Evolutionary conservation across 23 tunicate genomes (phyloP).

Genomic region (Botrylloides violaceus): DNA sequence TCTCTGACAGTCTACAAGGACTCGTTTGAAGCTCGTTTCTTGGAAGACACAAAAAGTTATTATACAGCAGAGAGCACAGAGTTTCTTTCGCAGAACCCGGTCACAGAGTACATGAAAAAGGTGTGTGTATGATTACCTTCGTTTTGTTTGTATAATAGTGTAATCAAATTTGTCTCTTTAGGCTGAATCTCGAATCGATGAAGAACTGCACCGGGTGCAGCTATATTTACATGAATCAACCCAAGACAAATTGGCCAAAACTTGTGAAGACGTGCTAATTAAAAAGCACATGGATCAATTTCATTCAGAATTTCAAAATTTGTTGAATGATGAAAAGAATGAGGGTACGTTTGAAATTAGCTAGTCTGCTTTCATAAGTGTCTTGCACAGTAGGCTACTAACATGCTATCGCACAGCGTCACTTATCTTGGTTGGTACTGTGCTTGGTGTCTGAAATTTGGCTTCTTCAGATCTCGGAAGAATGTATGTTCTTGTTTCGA

Average conservation of each 20-base stretch:
- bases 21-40: constrained; percentile 57
- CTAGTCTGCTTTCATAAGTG: too few species aligned
- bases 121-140: constrained; percentile 14
- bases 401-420: background rate
- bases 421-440: background rate
- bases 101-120: constrained; percentile 98
- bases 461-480: constrained; percentile 82
- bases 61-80: constrained; percentile 80
- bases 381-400: too few species aligned
- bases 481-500: constrained; percentile 86
- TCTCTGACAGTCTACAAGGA: constrained; percentile 73
- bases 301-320: constrained; percentile 77
- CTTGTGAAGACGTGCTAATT: constrained; percentile 89
- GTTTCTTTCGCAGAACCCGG: constrained; percentile 91
- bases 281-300: constrained; percentile 81
- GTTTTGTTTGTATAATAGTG: background rate
- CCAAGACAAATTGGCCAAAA: constrained; percentile 46
- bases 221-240: constrained; percentile 88
- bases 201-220: constrained; percentile 76
- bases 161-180: background rate
- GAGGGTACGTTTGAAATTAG: constrained; percentile 59
- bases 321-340: constrained; percentile 81
- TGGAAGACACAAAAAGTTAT: constrained; percentile 79
- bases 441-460: too few species aligned
- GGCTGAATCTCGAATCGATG: constrained; percentile 92